phyloP scores from a whole-genome alignment of 1,140 invertebrate genomes.

The Brachionus calyciflorus region DNA sequence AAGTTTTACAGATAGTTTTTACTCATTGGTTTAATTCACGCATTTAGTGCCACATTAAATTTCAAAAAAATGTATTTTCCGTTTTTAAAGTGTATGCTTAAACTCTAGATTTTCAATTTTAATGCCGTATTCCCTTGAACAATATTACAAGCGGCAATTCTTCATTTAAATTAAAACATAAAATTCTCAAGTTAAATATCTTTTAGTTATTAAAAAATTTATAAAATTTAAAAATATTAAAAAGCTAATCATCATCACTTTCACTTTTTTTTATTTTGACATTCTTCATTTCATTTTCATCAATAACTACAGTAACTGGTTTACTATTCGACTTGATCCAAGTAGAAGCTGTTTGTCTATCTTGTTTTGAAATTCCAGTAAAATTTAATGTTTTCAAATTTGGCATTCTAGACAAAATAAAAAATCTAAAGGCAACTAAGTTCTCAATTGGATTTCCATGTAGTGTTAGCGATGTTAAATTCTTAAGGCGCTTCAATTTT shows the following conservation, averaged over 20 bases:
- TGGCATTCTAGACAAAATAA: constrained; percentile 1
- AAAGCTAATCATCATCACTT: constrained; percentile 30
- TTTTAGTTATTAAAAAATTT: no score
- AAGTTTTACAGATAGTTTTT: no score
- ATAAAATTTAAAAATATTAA: no score
- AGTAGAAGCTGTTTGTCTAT: constrained; percentile 15
- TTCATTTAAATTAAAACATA: no score
- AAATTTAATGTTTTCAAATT: constrained; percentile 33
- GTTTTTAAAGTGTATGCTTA: no score
- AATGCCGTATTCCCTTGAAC: no score
- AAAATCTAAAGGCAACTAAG: constrained; percentile 27
- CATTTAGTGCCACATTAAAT: no score
- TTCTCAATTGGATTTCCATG: constrained; percentile 44
- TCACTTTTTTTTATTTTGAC: not conserved
- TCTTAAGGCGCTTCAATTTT: constrained; percentile 12
- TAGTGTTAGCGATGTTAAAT: not conserved
- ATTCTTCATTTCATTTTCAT: constrained; percentile 17
- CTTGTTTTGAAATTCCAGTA: constrained; percentile 25
- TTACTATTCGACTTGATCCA: constrained; percentile 43
- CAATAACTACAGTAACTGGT: not conserved
- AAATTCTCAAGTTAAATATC: no score
- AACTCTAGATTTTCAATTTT: no score
- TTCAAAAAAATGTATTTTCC: no score
- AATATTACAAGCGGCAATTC: no score
- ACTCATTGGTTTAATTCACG: no score